Evolutionary conservation across 2,797 vertebrate species (phyloP).

Genomic region (Sciaenops ocellatus): DNA sequence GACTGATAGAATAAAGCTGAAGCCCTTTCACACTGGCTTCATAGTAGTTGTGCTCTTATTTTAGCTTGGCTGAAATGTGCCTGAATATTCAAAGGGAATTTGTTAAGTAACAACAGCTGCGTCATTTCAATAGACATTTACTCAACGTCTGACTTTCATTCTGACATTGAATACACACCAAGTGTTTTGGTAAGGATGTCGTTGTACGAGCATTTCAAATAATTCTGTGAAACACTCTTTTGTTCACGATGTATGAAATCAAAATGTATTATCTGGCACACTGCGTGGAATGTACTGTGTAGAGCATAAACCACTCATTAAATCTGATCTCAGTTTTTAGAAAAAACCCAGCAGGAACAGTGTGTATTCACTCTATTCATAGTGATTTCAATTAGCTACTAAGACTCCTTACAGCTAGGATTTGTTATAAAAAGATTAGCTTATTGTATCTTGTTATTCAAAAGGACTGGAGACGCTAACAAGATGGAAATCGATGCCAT

Average conservation of each 20-base stretch:
- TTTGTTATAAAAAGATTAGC: conserved; percentile 49
- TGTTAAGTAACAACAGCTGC: conserved; percentile 18
- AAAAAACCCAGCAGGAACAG: background rate
- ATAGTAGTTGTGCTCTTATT: conserved; percentile 4
- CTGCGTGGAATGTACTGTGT: background rate
- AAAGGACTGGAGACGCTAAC: conserved; percentile 42
- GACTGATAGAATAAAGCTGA: conserved; percentile 43
- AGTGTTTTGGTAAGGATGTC: conserved; percentile 7
- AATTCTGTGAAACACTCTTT: conserved; percentile 14
- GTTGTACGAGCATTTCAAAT: conserved; percentile 34
- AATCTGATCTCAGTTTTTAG: conserved; percentile 8
- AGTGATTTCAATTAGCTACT: conserved; percentile 40
- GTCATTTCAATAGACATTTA: background rate
- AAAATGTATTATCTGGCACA: conserved; percentile 31
- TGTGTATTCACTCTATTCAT: conserved; percentile 20
- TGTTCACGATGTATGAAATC: conserved; percentile 44
- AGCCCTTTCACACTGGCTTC: conserved; percentile 8
- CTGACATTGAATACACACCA: background rate
- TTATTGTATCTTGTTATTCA: conserved; percentile 53
- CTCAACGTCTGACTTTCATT: conserved; percentile 9
- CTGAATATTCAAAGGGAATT: conserved; percentile 29
- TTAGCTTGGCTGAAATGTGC: conserved; percentile 31
- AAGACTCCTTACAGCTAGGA: conserved; percentile 38
- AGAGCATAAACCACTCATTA: conserved; percentile 17
- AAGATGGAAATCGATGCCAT: background rate